A percentile compares a stretch with the other conserved stretches of the same genome.
These are phyloP conservation scores for Henricia sp. DNA, from an alignment of 53 echinoderm and acorn worm species.

Conservation along the genomic window DNA sequence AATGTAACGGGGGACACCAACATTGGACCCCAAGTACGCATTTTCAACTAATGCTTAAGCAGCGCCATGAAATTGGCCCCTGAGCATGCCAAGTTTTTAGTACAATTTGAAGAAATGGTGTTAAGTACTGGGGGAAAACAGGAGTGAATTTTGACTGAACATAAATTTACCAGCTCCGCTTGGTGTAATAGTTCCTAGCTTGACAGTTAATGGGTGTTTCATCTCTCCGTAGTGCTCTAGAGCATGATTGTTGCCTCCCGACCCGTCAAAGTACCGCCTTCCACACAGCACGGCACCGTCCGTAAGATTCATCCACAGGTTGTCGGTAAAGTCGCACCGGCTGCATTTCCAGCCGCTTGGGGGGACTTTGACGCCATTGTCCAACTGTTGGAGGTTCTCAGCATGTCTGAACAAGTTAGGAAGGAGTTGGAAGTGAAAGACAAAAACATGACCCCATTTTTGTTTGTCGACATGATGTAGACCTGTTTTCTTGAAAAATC, in stretches of 20 bases:
- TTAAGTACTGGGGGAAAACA: too few relatives aligned
- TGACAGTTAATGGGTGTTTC: slow-evolving; percentile 85
- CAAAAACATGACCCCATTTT: too few relatives aligned
- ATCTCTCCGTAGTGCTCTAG: slow-evolving; percentile 79
- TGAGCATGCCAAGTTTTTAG: too few relatives aligned
- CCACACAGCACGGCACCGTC: slow-evolving; percentile 95
- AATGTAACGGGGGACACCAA: too few relatives aligned
- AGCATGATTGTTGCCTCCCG: slow-evolving; percentile 98
- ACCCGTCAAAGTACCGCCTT: slow-evolving; percentile 89
- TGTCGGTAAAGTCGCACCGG: slow-evolving; percentile 84
- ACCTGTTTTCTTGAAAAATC: too few relatives aligned
- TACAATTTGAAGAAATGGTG: too few relatives aligned
- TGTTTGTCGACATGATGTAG: too few relatives aligned
- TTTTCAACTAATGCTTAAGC: too few relatives aligned
- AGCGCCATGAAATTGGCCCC: too few relatives aligned
- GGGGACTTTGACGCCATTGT: slow-evolving; percentile 90
- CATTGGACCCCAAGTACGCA: too few relatives aligned
- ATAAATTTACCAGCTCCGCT: slow-evolving; percentile 95
- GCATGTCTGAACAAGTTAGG: slow-evolving; percentile 84
- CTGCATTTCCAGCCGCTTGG: slow-evolving; percentile 97
- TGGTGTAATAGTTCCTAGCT: slow-evolving; percentile 95
- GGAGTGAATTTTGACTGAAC: too few relatives aligned
- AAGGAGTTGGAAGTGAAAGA: too few relatives aligned
- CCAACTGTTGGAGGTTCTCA: slow-evolving; percentile 77
- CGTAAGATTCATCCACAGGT: slow-evolving; percentile 97